Evolutionary conservation across 2,888 invertebrate genomes (phyloP).

Genomic region (Caenorhabditis angaria): DNA sequence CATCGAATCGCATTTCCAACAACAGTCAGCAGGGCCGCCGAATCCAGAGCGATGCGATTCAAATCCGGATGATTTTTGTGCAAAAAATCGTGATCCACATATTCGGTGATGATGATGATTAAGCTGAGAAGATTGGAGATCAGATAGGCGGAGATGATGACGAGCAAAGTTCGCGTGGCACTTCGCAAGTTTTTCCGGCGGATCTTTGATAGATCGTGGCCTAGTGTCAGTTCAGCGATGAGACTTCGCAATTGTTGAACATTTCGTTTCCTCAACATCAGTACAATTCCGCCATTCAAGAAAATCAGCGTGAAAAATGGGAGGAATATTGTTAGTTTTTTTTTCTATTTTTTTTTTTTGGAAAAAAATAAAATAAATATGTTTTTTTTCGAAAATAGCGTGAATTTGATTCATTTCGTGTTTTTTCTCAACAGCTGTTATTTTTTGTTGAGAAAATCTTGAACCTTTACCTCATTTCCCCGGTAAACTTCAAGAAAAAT

Average conservation of each 20-base stretch:
- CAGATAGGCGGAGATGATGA: slow-evolving; percentile 69
- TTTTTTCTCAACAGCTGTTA: too few species aligned
- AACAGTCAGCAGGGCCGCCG: slow-evolving; percentile 65
- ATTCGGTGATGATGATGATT: slow-evolving; percentile 65
- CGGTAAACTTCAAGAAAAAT: too few species aligned
- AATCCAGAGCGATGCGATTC: slow-evolving; percentile 63
- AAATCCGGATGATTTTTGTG: slow-evolving; percentile 58
- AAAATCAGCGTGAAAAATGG: slow-evolving; percentile 70
- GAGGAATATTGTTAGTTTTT: slow-evolving; percentile 59
- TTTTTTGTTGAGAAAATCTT: too few species aligned
- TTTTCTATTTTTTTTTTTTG: too few species aligned
- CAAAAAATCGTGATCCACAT: slow-evolving; percentile 65
- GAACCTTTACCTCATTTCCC: too few species aligned
- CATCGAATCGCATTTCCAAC: slow-evolving; percentile 70
- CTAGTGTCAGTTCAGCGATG: slow-evolving; percentile 70
- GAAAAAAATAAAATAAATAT: too few species aligned
- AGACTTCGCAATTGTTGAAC: slow-evolving; percentile 69
- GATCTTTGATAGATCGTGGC: slow-evolving; percentile 68
- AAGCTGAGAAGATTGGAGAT: slow-evolving; percentile 66
- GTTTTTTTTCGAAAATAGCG: too few species aligned
- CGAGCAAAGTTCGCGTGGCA: slow-evolving; percentile 65
- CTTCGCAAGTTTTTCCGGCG: slow-evolving; percentile 60
- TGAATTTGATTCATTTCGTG: too few species aligned
- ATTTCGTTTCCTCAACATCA: slow-evolving; percentile 68
- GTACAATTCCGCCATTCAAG: slow-evolving; percentile 70